Base-by-base conservation (phyloP, 2,113 vertebrate genomes). In the Lepidothrix coronata region DNA sequence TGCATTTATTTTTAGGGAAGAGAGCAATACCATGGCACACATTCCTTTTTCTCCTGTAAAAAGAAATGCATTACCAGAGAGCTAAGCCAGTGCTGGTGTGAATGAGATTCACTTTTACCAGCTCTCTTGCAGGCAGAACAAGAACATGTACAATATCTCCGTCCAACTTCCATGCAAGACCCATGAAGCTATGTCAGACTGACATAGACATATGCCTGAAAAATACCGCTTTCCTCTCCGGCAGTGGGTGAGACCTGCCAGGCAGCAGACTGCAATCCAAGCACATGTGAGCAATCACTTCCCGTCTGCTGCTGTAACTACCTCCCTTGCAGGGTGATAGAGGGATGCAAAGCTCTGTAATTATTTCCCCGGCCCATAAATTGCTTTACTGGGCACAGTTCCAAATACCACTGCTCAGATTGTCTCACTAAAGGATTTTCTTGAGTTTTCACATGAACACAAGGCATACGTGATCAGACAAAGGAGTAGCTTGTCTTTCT, bases 381-480 rank as follows among this genome's bases (percentile, higher is more conserved):
- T 10, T 57, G n/a, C 31, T 72, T 57, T 35, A 63, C 48, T 20
- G 14, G 44, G 31, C 59, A 44, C n/a, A 78, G 17, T 24, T 67
- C 70, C 30, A 73, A 54, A 65, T n/a, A 35, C 12, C 13, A 6
- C 44, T 16, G 3, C 35, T 84, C 1, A 0, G 25, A 18, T n/a
- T 87, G 22, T 70, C 52, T 87, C 35, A 11, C 48, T 49, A 31
- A 65, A 85, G 33, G 66, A 41, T 78, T 93, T 79, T 83, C 30
- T 78, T 27, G 1, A 4, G 14, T 65, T 83, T 70, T 76, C 20
- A 23, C n/a, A 2, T 0, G 0, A 35, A 43, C 48, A 18, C 1
- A 7, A 72, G 35, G 62, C 5, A 6, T 30, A 46, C 0, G 1
- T 28, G 57, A 75, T 14, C 9, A 4, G 75, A 19, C n/a, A 58